These are phyloP conservation scores for Maccullochella peelii DNA, from an alignment of 2,113 vertebrate genomes.

Conservation along the genomic window DNA sequence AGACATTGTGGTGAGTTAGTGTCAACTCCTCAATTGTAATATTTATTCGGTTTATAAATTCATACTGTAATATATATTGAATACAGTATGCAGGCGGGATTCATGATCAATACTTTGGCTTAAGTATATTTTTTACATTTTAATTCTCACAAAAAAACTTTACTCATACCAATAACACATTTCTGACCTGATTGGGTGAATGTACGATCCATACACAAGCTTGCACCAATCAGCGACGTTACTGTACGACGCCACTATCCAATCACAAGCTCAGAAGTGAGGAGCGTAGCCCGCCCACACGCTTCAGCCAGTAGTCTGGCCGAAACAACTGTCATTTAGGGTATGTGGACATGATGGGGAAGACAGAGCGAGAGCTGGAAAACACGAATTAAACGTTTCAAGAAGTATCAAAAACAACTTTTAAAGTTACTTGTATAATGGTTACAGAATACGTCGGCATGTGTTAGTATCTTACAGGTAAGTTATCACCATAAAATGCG, in stretches of 20 bases:
- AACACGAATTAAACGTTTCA: slow-evolving; percentile 31
- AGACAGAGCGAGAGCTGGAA: slow-evolving; percentile 14
- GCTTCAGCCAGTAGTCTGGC: slow-evolving; percentile 66
- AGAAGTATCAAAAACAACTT: slow-evolving; percentile 62
- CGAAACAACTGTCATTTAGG: slow-evolving; percentile 79
- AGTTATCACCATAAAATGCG: slow-evolving; percentile 41
- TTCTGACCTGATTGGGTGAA: slow-evolving; percentile 61
- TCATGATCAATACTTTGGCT: background rate
- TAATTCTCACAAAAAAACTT: slow-evolving; percentile 13
- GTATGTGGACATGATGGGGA: slow-evolving; percentile 71
- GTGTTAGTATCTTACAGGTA: slow-evolving; percentile 65
- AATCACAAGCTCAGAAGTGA: slow-evolving; percentile 56
- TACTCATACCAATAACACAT: background rate
- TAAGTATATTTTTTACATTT: background rate
- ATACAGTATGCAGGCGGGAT: too few species aligned
- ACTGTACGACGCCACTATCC: slow-evolving; percentile 50
- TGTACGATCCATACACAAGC: slow-evolving; percentile 1
- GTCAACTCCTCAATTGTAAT: background rate
- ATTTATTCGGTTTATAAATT: background rate
- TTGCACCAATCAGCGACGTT: slow-evolving; percentile 61
- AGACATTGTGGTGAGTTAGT: background rate
- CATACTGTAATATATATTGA: background rate
- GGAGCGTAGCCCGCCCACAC: slow-evolving; percentile 57
- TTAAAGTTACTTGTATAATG: slow-evolving; percentile 46
- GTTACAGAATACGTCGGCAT: slow-evolving; percentile 16